Conservation (phyloP, 2,113 vertebrate species). For the Romanogobio albipinnatus region DNA sequence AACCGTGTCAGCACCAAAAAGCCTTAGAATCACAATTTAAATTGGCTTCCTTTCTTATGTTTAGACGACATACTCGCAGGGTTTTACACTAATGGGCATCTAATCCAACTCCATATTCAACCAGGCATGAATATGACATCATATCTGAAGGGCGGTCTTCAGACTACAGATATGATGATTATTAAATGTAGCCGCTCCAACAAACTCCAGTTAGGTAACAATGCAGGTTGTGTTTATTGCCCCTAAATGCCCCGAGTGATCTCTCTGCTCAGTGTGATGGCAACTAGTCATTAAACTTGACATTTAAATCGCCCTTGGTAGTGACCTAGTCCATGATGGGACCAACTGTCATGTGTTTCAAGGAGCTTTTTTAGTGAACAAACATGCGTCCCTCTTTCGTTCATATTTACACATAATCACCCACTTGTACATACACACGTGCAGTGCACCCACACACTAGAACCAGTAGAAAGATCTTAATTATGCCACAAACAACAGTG, state of each 20-base stretch:
- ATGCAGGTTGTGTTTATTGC: constrained; percentile 27
- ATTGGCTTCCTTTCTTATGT: not conserved
- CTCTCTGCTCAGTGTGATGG: constrained; percentile 7
- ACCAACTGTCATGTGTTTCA: not conserved
- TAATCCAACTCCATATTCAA: constrained; percentile 21
- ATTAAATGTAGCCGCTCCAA: constrained; percentile 38
- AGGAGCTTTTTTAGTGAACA: not conserved
- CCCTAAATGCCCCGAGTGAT: constrained; percentile 17
- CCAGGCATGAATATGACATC: constrained; percentile 16
- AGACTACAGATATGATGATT: constrained; percentile 2
- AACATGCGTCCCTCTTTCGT: not conserved
- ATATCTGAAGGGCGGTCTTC: constrained; percentile 21
- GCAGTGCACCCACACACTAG: not conserved
- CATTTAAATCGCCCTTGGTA: constrained; percentile 16
- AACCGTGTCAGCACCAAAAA: not conserved
- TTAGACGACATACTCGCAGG: not conserved
- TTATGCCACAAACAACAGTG: not conserved
- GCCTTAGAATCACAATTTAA: not conserved
- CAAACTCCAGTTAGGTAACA: constrained; percentile 27
- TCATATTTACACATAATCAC: not conserved
- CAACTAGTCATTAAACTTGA: constrained; percentile 34
- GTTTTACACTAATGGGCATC: not conserved
- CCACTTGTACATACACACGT: not conserved
- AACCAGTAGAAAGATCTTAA: not conserved
- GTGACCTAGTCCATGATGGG: constrained; percentile 12